Percentiles rank a stretch among this genome's conserved stretches.
Evolutionary conservation across 1,140 invertebrate species (phyloP).

Genomic region (Berghia stephanieae): DNA sequence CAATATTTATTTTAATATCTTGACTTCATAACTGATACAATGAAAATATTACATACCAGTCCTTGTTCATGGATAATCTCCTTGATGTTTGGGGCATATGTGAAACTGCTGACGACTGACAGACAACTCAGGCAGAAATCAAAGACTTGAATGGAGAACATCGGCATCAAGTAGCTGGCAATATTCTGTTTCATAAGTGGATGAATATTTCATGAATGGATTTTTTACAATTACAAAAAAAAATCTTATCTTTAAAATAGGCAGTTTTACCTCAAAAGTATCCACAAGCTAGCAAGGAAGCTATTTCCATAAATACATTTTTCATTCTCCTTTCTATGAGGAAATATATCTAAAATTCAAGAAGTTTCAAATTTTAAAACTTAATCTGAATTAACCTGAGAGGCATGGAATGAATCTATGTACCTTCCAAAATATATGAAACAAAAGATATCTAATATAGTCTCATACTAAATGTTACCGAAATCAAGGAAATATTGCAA

Average conservation of each 20-base stretch:
- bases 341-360: not conserved
- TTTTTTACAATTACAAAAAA: not conserved
- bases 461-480: no score
- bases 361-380: not conserved
- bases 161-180: slow-evolving; percentile 83
- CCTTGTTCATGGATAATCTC: slow-evolving; percentile 74
- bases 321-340: not conserved
- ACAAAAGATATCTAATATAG: no score
- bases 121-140: slow-evolving; percentile 84
- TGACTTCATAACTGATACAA: no score
- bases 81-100: slow-evolving; percentile 80
- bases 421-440: no score
- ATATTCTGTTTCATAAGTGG: slow-evolving; percentile 71
- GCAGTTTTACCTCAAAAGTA: not conserved
- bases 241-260: not conserved
- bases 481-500: no score
- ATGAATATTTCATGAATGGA: not conserved
- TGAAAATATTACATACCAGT: slow-evolving; percentile 69
- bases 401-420: no score
- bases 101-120: slow-evolving; percentile 84
- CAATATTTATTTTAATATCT: no score
- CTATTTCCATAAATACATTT: not conserved
- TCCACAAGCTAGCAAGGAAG: not conserved
- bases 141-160: slow-evolving; percentile 88
- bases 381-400: no score